Evolutionary conservation across 2,888 invertebrate species (phyloP).

Genomic region (Torymus tubicola): DNA sequence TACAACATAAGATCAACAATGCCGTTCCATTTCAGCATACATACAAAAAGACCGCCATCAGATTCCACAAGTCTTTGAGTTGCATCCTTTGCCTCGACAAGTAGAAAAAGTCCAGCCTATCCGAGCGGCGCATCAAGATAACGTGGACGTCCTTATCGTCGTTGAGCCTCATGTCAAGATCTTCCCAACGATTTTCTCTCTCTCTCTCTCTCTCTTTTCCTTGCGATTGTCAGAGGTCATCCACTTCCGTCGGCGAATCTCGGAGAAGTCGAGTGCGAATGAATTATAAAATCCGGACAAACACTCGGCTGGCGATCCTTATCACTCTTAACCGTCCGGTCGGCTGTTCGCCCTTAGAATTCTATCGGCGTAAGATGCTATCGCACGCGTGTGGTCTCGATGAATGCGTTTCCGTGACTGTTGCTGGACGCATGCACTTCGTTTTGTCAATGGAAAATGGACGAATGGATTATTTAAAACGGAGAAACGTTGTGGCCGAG

Average conservation of each 20-base stretch:
- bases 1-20: too few species aligned
- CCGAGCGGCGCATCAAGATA: too few species aligned
- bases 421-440: slow-evolving; percentile 50
- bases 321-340: slow-evolving; percentile 8
- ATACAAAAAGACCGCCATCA: too few species aligned
- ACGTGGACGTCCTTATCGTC: too few species aligned
- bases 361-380: slow-evolving; percentile 71
- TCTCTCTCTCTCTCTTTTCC: too few species aligned
- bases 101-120: too few species aligned
- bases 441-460: slow-evolving; percentile 16
- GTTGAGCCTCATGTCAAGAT: too few species aligned
- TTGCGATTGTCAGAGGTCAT: too few species aligned
- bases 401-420: slow-evolving; percentile 9
- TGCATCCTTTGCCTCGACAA: too few species aligned
- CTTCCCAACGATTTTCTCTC: too few species aligned
- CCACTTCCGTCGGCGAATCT: neutral
- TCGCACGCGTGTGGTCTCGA: slow-evolving; percentile 65
- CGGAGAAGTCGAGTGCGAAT: slow-evolving; percentile 50
- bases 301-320: slow-evolving; percentile 61
- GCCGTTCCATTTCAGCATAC: too few species aligned
- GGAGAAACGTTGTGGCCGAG: neutral
- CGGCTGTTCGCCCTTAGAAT: slow-evolving; percentile 65
- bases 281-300: slow-evolving; percentile 52
- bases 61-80: too few species aligned
- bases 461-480: slow-evolving; percentile 27